A percentile compares a stretch with the other conserved stretches of the same genome.
Evolutionary conservation across 2,797 vertebrate species (phyloP).

Genomic region (Alosa sapidissima): DNA sequence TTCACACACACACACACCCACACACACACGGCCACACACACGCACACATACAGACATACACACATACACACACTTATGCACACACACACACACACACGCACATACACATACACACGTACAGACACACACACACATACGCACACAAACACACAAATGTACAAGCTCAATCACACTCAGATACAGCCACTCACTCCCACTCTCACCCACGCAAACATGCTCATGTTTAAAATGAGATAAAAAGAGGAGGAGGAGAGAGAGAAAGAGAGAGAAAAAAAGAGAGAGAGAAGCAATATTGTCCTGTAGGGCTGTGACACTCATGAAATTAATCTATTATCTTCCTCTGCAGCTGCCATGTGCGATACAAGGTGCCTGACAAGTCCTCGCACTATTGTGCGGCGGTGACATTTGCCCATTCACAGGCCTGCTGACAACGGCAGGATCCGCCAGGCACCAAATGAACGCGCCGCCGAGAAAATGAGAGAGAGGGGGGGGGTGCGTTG

Average conservation of each 20-base stretch:
- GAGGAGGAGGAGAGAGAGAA: slow-evolving; percentile 55
- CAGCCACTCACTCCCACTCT: neutral
- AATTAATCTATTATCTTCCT: slow-evolving; percentile 83
- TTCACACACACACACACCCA: slow-evolving; percentile 15
- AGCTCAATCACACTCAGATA: neutral
- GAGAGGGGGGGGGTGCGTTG: slow-evolving; percentile 38
- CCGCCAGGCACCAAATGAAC: slow-evolving; percentile 77
- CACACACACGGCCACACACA: neutral
- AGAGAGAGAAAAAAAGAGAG: slow-evolving; percentile 48
- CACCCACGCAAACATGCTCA: neutral
- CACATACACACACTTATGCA: neutral
- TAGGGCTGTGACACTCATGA: slow-evolving; percentile 75
- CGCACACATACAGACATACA: slow-evolving; percentile 15
- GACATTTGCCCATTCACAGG: slow-evolving; percentile 77
- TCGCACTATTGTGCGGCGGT: slow-evolving; percentile 71
- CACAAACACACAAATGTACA: neutral
- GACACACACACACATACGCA: neutral
- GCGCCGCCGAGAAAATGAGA: slow-evolving; percentile 72
- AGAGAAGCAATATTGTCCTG: slow-evolving; percentile 73
- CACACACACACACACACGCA: neutral
- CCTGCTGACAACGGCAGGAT: slow-evolving; percentile 82
- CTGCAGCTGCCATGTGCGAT: slow-evolving; percentile 74
- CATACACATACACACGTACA: neutral
- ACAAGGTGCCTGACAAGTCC: slow-evolving; percentile 76
- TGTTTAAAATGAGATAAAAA: neutral